These are phyloP conservation scores for Danio albolineatus DNA, from an alignment of 2,797 vertebrate genomes.

Conservation along the genomic window DNA sequence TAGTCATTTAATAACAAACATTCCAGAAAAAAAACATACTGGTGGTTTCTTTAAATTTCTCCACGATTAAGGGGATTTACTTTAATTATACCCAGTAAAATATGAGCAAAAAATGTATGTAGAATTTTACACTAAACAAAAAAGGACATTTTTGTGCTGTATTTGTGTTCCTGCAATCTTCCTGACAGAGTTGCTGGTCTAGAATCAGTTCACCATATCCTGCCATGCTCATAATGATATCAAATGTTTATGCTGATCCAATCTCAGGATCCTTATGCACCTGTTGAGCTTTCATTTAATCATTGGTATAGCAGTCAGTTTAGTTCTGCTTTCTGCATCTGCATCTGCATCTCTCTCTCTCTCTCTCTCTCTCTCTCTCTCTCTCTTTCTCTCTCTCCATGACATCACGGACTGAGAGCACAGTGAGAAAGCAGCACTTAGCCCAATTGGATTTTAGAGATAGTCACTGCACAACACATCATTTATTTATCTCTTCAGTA, in stretches of 20 bases:
- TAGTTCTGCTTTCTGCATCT: neutral
- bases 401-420: slow-evolving; percentile 20
- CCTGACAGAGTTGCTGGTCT: neutral
- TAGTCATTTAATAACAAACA: no score
- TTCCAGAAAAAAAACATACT: no score
- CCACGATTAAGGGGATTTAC: no score
- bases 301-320: neutral
- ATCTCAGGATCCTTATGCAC: neutral
- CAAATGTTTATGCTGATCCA: slow-evolving; percentile 5
- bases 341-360: slow-evolving; percentile 33
- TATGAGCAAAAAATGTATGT: no score
- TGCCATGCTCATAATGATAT: neutral
- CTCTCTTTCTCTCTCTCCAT: slow-evolving; percentile 7
- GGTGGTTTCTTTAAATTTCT: no score
- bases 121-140: no score
- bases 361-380: slow-evolving; percentile 45
- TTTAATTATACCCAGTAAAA: no score
- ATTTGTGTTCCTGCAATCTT: neutral
- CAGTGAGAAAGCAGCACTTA: slow-evolving; percentile 41
- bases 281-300: slow-evolving; percentile 1
- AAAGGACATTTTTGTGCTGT: neutral
- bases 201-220: neutral
- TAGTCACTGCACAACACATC: slow-evolving; percentile 41
- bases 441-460: slow-evolving; percentile 40
- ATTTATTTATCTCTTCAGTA: slow-evolving; percentile 52